Conservation (phyloP, 2,113 vertebrate genomes). For the Sorex araneus region DNA sequence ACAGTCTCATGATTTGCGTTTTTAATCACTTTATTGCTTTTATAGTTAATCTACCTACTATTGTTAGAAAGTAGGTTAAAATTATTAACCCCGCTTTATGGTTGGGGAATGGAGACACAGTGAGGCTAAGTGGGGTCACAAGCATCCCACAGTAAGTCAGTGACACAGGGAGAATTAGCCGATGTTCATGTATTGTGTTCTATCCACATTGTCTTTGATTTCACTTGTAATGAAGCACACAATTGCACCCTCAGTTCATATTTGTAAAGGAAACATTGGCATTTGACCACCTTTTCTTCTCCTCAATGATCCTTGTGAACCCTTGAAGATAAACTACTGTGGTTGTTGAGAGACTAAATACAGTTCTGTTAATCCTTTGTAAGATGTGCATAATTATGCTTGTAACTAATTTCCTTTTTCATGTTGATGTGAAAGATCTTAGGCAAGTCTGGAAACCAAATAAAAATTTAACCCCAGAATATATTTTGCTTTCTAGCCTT, state of each 20-base stretch:
- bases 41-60: slow-evolving; percentile 53
- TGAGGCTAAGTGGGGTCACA: slow-evolving; percentile 22
- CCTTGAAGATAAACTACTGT: slow-evolving; percentile 42
- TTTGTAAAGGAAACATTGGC: slow-evolving; percentile 57
- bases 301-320: slow-evolving; percentile 45
- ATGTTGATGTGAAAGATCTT: slow-evolving; percentile 54
- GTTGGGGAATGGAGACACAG: slow-evolving; percentile 1
- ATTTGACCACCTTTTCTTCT: slow-evolving; percentile 43
- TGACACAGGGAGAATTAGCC: slow-evolving; percentile 1
- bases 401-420: slow-evolving; percentile 57
- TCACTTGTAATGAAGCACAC: slow-evolving; percentile 19
- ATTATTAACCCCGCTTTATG: slow-evolving; percentile 53
- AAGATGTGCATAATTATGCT: slow-evolving; percentile 48
- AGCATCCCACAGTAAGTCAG: neutral
- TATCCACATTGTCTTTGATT: slow-evolving; percentile 28
- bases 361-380: slow-evolving; percentile 62
- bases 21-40: slow-evolving; percentile 67
- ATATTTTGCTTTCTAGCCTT: slow-evolving; percentile 51
- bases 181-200: neutral
- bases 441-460: slow-evolving; percentile 63
- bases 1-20: slow-evolving; percentile 31
- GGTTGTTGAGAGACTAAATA: slow-evolving; percentile 38
- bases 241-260: neutral
- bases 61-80: slow-evolving; percentile 69
- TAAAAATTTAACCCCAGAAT: slow-evolving; percentile 44